phyloP scores from a whole-genome alignment of 2,888 invertebrate species.

The Chelonus formosanus region DNA sequence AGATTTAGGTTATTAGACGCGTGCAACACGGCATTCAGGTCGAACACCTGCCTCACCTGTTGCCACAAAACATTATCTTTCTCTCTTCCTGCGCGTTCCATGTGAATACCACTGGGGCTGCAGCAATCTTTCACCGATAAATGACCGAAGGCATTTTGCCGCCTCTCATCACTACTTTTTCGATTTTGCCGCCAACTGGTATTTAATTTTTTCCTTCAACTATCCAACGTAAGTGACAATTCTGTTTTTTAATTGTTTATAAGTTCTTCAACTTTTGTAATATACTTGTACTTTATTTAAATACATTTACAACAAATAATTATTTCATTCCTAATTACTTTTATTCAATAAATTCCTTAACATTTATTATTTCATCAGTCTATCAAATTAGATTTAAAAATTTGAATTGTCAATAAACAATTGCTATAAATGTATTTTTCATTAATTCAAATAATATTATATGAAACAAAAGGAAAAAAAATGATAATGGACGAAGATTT shows the following conservation, averaged over 20 bases:
- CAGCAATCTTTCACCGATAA: slow-evolving; percentile 58
- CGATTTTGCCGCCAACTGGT: slow-evolving; percentile 12
- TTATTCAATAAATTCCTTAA: too few species aligned
- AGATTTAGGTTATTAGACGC: slow-evolving; percentile 63
- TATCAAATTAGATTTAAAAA: too few species aligned
- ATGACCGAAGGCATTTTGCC: slow-evolving; percentile 52
- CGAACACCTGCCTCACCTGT: slow-evolving; percentile 65
- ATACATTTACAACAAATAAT: too few species aligned
- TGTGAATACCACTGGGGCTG: slow-evolving; percentile 44
- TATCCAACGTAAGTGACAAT: too few species aligned
- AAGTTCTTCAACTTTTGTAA: too few species aligned
- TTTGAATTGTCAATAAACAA: too few species aligned
- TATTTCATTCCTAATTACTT: too few species aligned
- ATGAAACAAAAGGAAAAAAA: not conserved
- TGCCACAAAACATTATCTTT: slow-evolving; percentile 64
- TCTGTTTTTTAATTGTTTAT: too few species aligned
- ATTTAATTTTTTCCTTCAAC: slow-evolving; percentile 2
- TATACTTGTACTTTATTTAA: too few species aligned
- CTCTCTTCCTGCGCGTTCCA: slow-evolving; percentile 47
- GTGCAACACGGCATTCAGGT: slow-evolving; percentile 61
- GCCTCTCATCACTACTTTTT: slow-evolving; percentile 19
- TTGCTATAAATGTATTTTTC: too few species aligned
- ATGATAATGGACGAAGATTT: not conserved
- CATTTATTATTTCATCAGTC: too few species aligned
- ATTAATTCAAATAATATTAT: not conserved